phyloP scores from a whole-genome alignment of 1,140 invertebrate genomes.

The Thalassaphorura encarpata region DNA sequence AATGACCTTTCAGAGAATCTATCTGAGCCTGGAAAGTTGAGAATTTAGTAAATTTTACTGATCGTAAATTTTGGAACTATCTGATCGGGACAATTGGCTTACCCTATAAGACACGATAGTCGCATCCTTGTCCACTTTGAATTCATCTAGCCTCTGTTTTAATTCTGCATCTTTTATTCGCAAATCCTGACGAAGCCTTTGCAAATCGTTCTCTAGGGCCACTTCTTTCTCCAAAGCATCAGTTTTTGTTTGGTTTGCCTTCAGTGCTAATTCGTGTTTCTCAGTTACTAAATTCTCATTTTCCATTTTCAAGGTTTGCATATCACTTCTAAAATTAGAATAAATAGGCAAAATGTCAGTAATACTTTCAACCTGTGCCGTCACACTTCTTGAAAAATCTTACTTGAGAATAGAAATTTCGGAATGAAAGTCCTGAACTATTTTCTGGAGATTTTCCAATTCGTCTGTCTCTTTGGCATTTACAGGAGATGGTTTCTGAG shows the following conservation, averaged over 20 bases:
- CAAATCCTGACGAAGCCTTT: conserved; percentile 16
- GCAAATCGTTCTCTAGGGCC: conserved; percentile 16
- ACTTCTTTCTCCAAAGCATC: conserved; percentile 25
- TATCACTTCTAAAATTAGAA: conserved; percentile 21
- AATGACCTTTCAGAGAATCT: conserved; percentile 7
- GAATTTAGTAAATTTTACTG: not conserved
- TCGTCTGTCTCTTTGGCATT: conserved; percentile 16
- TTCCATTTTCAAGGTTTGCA: conserved; percentile 25
- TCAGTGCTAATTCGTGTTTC: conserved; percentile 21
- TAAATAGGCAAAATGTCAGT: conserved; percentile 2
- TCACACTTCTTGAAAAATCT: not conserved
- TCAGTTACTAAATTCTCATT: conserved; percentile 29
- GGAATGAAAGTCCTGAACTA: conserved; percentile 31
- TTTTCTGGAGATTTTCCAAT: conserved; percentile 31
- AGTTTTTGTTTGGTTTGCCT: conserved; percentile 24
- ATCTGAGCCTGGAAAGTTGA: conserved; percentile 12
- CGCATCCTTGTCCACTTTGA: conserved; percentile 12
- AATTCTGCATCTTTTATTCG: conserved; percentile 15
- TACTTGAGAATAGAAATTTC: conserved; percentile 31
- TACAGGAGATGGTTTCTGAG: conserved; percentile 14
- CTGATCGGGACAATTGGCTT: not conserved
- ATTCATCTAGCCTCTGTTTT: conserved; percentile 4
- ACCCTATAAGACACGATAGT: conserved; percentile 14
- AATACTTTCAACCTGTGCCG: not conserved
- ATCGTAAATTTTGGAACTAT: not conserved